Evolutionary conservation across 2,888 invertebrate species (phyloP), one percentile per base, ranked within the genome.

Genomic region (Taenaris catops): DNA sequence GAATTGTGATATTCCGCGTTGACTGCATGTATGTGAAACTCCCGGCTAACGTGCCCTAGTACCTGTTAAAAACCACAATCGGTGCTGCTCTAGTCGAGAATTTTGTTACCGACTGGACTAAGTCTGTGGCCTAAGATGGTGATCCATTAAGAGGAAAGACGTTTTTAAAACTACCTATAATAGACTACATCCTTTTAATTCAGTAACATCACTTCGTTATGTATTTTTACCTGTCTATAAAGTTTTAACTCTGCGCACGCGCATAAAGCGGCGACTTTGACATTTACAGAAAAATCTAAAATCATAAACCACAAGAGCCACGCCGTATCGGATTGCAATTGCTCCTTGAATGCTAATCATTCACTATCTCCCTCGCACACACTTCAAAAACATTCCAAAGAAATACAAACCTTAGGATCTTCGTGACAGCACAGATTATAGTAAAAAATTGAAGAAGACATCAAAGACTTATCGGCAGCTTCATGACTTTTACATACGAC

Each of bases 231-330:
- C n/a, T n/a, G n/a, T 32, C 29, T 28, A 24, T 23, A 11, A 9
- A 16, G 38, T 60, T 34, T 21, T 10, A 41, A 37, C 28, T 19
- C 55, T 51, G 34, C 44, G 44, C 33, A 44, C 35, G 44, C 57
- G 53, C 63, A 63, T 51, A 59, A 70, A 63, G 79, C 79, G 81
- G 81, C 69, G 60, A 63, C 80, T 83, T 79, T 81, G 81, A 78
- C 79, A 72, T 67, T 69, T 72, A 80, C 83, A 80, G 78, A 76
- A 75, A 76, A 79, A 78, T 80, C 81, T 79, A 78, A 79, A 79
- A 78, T 73, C 83, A 72, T 84, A 84, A 84, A 84, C 63, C 75
- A 80, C 72, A 55, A 50, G 58, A 54, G 46, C 64, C 55, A 53
- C 55, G 49, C 44, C 46, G 53, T 59, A 79, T 83, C 80, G 73